Evolutionary conservation across 2,113 vertebrate genomes (phyloP).

Genomic region (Arenaria interpres): DNA sequence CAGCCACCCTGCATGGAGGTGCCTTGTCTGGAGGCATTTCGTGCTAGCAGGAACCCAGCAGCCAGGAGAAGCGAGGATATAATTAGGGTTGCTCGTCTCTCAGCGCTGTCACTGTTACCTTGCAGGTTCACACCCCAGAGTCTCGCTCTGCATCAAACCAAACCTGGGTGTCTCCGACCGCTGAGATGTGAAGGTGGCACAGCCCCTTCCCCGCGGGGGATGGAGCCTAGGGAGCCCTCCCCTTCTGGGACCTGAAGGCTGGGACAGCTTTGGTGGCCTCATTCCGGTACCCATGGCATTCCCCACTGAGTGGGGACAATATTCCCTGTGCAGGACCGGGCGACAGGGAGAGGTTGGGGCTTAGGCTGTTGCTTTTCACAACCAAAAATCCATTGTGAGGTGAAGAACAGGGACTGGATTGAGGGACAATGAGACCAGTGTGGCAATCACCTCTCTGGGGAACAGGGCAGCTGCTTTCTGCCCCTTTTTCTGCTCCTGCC

Average conservation of each 20-base stretch:
- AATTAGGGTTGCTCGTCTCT: slow-evolving; percentile 25
- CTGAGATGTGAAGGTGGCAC: accelerated
- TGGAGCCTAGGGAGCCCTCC: not conserved
- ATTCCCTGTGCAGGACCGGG: not conserved
- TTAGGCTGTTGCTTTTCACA: not conserved
- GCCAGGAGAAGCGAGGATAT: not conserved
- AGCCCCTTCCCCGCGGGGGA: not conserved
- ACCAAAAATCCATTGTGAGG: not conserved
- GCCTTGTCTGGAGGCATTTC: not conserved
- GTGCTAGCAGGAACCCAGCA: not conserved
- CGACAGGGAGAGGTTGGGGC: not conserved
- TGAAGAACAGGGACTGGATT: not conserved
- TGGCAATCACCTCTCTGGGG: not conserved
- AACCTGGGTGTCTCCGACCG: not conserved
- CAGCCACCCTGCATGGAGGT: not conserved
- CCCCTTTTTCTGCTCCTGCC: not conserved
- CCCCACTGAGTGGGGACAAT: accelerated
- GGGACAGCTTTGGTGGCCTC: not conserved
- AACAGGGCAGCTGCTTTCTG: not conserved
- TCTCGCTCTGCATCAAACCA: slow-evolving; percentile 27
- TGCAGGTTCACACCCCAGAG: slow-evolving; percentile 37
- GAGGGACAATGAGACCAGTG: not conserved
- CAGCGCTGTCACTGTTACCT: not conserved
- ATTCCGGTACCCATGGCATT: accelerated
- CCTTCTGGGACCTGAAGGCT: not conserved